phyloP scores from a whole-genome alignment of 2,113 vertebrate genomes.

The Grantiella picta region DNA sequence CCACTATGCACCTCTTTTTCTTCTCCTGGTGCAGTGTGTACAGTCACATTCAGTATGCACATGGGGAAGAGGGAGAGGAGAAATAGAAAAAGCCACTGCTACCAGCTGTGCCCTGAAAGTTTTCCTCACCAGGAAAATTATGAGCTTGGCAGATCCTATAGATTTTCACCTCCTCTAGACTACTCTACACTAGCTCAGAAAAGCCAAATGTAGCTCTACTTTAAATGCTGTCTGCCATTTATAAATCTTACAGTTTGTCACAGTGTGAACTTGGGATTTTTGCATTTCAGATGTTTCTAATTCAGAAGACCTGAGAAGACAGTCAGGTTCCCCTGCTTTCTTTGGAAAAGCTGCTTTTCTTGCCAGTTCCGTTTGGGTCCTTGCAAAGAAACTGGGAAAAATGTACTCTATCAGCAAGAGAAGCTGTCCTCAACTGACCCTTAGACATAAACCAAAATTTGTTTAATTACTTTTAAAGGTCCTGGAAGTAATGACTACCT shows the following conservation, averaged over 20 bases:
- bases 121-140: background rate
- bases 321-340: background rate
- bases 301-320: background rate
- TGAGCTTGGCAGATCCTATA: background rate
- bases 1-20: background rate
- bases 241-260: background rate
- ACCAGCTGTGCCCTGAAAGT: background rate
- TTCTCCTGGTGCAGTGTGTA: background rate
- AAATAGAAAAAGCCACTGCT: background rate
- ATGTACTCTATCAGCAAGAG: background rate
- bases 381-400: background rate
- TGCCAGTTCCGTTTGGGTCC: background rate
- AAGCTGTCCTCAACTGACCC: background rate
- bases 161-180: background rate
- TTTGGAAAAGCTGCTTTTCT: background rate
- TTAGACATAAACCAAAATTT: fast-evolving
- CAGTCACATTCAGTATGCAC: background rate
- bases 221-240: background rate
- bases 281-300: background rate
- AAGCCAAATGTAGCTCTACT: background rate
- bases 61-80: background rate
- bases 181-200: background rate
- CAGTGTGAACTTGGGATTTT: background rate
- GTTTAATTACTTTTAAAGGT: background rate
- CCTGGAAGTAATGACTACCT: background rate